Evolutionary conservation across 1,140 invertebrate genomes (phyloP), one percentile per base, ranked within the genome.

Genomic region (Glossosoma conforme): DNA sequence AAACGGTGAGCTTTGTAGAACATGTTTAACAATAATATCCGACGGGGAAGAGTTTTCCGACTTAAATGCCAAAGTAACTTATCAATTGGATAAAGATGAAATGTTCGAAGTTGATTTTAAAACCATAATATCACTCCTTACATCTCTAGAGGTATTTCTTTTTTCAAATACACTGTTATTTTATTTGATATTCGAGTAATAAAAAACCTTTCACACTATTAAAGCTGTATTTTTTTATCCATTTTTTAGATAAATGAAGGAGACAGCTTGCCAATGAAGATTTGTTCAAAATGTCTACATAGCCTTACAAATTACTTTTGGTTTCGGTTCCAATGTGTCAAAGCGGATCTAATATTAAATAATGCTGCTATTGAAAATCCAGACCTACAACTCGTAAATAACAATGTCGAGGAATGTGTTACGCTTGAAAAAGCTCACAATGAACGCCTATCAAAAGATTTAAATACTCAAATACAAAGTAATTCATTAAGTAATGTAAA

Each of bases 321-420:
- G 33, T 51, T 51, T 24, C 30, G 40, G 36, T 13, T 51, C 15
- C 28, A 38, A 19, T 51, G 48, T 15, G 33, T 51, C 13, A 51
- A 51, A 13, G 28, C 25, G 11, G 48, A 51, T 33, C 10, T 17
- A 3, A 41, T 18, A 6, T 41, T 41, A 19, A 41, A 41, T 9
- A 21, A 15, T 21, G 8, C n/a, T n/a, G n/a, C n/a, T n/a, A n/a
- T n/a, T n/a, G n/a, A n/a, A n/a, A n/a, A n/a, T n/a, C n/a, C n/a
- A n/a, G n/a, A n/a, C n/a, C n/a, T n/a, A n/a, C n/a, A n/a, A n/a
- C n/a, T n/a, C n/a, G n/a, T n/a, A n/a, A n/a, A n/a, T n/a, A n/a
- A n/a, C n/a, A n/a, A n/a, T n/a, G n/a, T n/a, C n/a, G n/a, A n/a
- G n/a, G n/a, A n/a, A n/a, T n/a, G n/a, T n/a, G n/a, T n/a, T n/a